A percentile compares a stretch with the other conserved stretches of the same genome.
These are phyloP conservation scores for Seladonia tumulorum DNA, from an alignment of 2,888 invertebrate species.

Conservation along the genomic window DNA sequence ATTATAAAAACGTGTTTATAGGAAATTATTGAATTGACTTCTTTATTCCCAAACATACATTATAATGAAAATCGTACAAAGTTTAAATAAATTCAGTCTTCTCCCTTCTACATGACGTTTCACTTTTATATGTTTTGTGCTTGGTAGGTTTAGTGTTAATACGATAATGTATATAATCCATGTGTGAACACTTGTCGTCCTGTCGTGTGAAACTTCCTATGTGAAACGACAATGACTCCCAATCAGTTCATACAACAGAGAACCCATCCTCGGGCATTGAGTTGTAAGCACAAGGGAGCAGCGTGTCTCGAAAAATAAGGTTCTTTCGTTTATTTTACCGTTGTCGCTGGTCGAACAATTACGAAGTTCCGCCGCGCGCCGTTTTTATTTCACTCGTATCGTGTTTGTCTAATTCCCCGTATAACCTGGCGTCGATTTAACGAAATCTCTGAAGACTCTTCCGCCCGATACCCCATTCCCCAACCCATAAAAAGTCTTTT, in stretches of 20 bases:
- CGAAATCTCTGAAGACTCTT: constrained; percentile 24
- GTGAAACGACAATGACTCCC: neutral
- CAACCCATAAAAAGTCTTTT: constrained; percentile 24
- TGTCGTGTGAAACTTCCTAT: neutral
- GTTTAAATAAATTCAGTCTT: too few species aligned
- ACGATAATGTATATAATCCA: too few species aligned
- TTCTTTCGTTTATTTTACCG: neutral
- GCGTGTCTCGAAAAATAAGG: neutral
- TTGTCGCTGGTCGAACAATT: neutral
- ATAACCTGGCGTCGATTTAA: constrained; percentile 11
- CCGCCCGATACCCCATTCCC: constrained; percentile 15
- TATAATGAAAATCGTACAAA: too few species aligned
- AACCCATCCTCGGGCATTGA: neutral
- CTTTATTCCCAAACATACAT: too few species aligned
- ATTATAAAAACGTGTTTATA: too few species aligned
- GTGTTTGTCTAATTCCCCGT: constrained; percentile 12
- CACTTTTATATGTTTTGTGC: too few species aligned
- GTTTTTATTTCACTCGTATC: neutral
- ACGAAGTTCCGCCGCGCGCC: neutral
- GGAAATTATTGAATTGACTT: too few species aligned
- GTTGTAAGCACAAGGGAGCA: neutral
- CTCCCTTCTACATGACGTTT: too few species aligned
- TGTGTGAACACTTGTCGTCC: neutral
- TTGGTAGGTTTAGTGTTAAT: too few species aligned
- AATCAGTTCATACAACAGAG: neutral